A percentile compares a stretch with the other conserved stretches of the same genome.
These are phyloP conservation scores for Lucifuga dentata DNA, from an alignment of 2,113 vertebrate genomes.

Conservation along the genomic window DNA sequence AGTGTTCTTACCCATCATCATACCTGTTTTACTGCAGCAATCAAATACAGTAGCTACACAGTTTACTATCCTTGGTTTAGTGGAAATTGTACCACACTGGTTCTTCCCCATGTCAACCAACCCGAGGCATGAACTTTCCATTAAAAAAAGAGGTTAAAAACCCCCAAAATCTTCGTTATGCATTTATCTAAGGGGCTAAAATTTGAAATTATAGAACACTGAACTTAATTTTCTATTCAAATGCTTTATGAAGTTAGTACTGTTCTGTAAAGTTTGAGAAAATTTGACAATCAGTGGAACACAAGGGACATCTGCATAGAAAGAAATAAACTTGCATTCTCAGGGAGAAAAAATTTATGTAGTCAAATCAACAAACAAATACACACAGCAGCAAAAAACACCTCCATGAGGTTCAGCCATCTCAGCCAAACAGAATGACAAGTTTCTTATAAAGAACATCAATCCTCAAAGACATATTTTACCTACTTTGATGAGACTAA, in stretches of 20 bases:
- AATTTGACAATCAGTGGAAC: slow-evolving; percentile 8
- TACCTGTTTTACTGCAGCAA: no score
- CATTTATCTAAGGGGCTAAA: neutral
- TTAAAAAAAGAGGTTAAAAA: no score
- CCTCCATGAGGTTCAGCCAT: slow-evolving; percentile 33
- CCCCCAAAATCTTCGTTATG: no score
- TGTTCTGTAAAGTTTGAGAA: no score
- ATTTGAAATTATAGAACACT: neutral
- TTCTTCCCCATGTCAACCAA: no score
- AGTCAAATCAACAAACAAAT: slow-evolving; percentile 42
- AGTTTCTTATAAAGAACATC: neutral
- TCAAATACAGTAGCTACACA: no score
- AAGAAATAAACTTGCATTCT: slow-evolving; percentile 46
- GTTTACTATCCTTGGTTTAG: no score
- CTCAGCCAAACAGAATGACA: slow-evolving; percentile 36
- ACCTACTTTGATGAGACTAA: neutral
- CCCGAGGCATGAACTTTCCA: no score
- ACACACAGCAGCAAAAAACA: slow-evolving; percentile 39
- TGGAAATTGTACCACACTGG: no score
- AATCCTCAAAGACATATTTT: slow-evolving; percentile 11
- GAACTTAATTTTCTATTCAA: slow-evolving; percentile 10
- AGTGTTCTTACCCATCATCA: no score
- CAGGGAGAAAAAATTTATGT: slow-evolving; percentile 19
- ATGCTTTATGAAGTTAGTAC: no score
- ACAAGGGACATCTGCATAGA: slow-evolving; percentile 16